phyloP scores from a whole-genome alignment of 2,113 vertebrate genomes.

The Bufo gargarizans region DNA sequence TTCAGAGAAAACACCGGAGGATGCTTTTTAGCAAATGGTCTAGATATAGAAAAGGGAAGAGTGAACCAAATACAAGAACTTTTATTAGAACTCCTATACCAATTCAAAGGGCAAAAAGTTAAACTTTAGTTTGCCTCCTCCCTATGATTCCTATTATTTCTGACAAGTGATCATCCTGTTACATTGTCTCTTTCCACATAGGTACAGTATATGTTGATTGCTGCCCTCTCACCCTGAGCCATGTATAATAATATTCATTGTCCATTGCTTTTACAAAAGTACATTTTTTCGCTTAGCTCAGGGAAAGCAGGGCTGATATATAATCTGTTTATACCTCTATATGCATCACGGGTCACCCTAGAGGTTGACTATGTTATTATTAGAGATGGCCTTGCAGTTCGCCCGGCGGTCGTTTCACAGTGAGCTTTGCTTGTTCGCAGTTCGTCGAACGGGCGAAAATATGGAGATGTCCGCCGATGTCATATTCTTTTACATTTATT shows the following conservation, averaged over 20 bases:
- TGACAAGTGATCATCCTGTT: neutral
- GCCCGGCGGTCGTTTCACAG: no score
- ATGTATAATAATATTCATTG: neutral
- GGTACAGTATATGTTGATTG: neutral
- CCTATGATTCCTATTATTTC: neutral
- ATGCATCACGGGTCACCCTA: neutral
- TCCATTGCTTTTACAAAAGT: no score
- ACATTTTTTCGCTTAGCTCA: no score
- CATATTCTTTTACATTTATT: no score
- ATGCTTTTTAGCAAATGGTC: neutral
- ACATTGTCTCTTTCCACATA: neutral
- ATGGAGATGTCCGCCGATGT: no score
- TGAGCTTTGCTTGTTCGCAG: no score
- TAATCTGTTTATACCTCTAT: neutral
- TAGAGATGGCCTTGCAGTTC: no score
- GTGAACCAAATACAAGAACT: neutral
- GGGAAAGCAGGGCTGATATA: neutral
- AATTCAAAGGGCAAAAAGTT: no score
- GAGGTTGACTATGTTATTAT: neutral
- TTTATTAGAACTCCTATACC: neutral
- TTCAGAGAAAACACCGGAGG: constrained; percentile 4
- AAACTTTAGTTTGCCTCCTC: neutral
- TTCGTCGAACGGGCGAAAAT: no score
- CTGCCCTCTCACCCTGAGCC: neutral
- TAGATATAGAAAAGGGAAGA: neutral